phyloP scores from a whole-genome alignment of 2,888 invertebrate species.

The Spatulosminthurus flaviceps region DNA sequence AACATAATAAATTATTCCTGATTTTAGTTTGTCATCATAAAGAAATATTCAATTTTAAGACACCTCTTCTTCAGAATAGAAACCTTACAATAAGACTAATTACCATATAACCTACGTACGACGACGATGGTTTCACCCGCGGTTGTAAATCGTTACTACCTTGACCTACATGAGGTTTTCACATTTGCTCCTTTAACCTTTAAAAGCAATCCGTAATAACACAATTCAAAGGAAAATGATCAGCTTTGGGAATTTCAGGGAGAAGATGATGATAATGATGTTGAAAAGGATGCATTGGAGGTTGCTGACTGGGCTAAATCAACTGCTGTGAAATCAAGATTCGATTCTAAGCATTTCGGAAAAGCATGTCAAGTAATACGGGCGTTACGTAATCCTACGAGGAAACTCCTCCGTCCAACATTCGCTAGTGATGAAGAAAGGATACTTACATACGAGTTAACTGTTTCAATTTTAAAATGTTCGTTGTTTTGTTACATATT shows the following conservation, averaged over 20 bases:
- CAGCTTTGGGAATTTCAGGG: not conserved
- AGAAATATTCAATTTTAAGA: too few relatives aligned
- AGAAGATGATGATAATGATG: slow-evolving; percentile 12
- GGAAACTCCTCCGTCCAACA: slow-evolving; percentile 50
- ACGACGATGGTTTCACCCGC: slow-evolving; percentile 16
- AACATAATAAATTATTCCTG: too few relatives aligned
- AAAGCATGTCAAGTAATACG: slow-evolving; percentile 59
- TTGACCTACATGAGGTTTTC: slow-evolving; percentile 21
- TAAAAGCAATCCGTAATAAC: not conserved
- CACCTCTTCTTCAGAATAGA: too few relatives aligned
- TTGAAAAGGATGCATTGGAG: slow-evolving; percentile 10
- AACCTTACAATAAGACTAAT: too few relatives aligned
- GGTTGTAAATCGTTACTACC: not conserved
- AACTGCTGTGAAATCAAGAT: slow-evolving; percentile 50
- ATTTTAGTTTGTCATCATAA: too few relatives aligned
- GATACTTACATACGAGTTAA: slow-evolving; percentile 58
- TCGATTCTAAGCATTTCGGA: slow-evolving; percentile 52
- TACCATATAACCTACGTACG: too few relatives aligned
- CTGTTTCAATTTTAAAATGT: slow-evolving; percentile 57
- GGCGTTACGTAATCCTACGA: slow-evolving; percentile 51
- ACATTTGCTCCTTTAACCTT: not conserved
- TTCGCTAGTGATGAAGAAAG: slow-evolving; percentile 58
- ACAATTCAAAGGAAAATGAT: not conserved
- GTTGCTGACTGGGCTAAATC: slow-evolving; percentile 35
- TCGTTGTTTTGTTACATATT: not conserved